Evolutionary conservation across 2,797 vertebrate genomes (phyloP).

Genomic region (Phaenicophaeus curvirostris): DNA sequence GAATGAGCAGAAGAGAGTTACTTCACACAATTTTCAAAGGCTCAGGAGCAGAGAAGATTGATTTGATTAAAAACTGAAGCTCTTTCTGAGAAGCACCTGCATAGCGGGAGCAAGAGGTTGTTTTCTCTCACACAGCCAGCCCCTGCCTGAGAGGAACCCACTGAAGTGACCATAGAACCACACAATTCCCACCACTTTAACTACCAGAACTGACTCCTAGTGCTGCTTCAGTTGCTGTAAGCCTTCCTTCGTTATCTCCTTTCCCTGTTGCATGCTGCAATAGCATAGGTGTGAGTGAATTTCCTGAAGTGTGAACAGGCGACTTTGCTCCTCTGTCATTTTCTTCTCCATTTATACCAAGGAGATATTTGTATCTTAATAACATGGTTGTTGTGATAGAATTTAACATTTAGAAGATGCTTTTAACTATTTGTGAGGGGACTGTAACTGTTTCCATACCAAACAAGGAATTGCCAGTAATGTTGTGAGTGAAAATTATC

Average conservation of each 20-base stretch:
- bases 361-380: not conserved
- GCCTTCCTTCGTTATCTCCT: not conserved
- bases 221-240: not conserved
- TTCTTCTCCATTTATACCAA: not conserved
- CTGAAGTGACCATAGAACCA: not conserved
- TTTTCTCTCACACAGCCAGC: accelerated
- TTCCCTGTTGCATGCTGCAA: not conserved
- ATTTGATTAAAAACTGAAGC: not conserved
- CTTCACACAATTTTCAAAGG: not conserved
- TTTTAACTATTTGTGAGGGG: not conserved
- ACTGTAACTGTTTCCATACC: not conserved
- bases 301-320: not conserved
- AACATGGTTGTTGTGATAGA: not conserved
- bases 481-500: not conserved
- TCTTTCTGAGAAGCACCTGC: not conserved
- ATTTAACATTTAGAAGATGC: not conserved
- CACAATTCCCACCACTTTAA: not conserved
- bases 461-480: not conserved
- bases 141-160: too few species aligned
- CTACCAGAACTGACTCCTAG: not conserved
- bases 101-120: not conserved
- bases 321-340: not conserved
- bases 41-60: not conserved
- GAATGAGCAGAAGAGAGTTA: not conserved
- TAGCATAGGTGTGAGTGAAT: not conserved